phyloP scores from a whole-genome alignment of 23 tunicate genomes.

The Phallusia fumigata region DNA sequence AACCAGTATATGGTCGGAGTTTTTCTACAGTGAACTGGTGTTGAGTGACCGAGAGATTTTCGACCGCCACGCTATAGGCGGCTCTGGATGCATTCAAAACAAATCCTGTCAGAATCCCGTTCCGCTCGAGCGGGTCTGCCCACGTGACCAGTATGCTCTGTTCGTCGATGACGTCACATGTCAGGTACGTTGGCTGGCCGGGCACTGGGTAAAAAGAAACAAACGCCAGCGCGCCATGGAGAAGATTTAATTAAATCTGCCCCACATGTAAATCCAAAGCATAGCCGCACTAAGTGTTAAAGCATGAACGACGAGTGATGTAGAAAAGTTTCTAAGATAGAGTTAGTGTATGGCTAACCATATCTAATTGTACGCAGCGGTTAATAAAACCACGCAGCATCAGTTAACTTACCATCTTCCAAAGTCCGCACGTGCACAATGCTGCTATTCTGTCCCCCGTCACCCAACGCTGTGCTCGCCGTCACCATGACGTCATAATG shows the following conservation, averaged over 20 bases:
- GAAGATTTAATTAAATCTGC: slow-evolving; percentile 2
- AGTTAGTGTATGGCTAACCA: neutral
- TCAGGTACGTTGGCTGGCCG: neutral
- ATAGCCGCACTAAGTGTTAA: neutral
- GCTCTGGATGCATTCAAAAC: neutral
- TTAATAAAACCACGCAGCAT: no score
- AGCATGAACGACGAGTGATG: neutral
- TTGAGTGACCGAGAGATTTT: neutral
- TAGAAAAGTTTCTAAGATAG: neutral
- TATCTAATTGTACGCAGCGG: no score
- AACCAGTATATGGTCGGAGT: slow-evolving; percentile 12
- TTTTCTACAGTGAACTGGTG: neutral
- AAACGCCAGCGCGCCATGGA: slow-evolving; percentile 4
- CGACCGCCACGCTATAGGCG: neutral
- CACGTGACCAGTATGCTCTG: slow-evolving; percentile 11
- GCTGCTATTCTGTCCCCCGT: slow-evolving; percentile 60
- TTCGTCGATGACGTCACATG: slow-evolving; percentile 19
- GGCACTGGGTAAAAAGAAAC: slow-evolving; percentile 13
- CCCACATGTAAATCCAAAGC: neutral
- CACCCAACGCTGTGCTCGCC: slow-evolving; percentile 68
- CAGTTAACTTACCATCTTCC: slow-evolving; percentile 49
- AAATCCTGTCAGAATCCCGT: slow-evolving; percentile 15
- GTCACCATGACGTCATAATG: slow-evolving; percentile 61
- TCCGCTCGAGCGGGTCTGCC: slow-evolving; percentile 17
- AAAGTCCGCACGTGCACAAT: slow-evolving; percentile 25